A percentile compares a stretch with the other conserved stretches of the same genome.
Conservation (phyloP, 2,113 vertebrate genomes). For the Petaurus breviceps region DNA sequence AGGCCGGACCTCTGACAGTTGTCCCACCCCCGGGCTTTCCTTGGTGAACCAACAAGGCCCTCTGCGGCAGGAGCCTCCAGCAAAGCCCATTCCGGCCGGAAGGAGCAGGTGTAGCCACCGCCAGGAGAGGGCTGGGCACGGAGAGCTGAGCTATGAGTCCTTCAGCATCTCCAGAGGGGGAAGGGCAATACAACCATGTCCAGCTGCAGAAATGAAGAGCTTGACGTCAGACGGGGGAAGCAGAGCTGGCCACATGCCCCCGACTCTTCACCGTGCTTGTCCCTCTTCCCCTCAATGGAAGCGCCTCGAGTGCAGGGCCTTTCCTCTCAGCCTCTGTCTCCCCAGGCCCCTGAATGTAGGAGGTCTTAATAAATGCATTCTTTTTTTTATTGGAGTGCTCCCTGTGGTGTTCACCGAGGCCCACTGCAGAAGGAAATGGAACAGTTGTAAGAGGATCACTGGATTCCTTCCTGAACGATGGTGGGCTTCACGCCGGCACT, state of each 20-base stretch:
- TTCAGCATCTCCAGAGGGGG: neutral
- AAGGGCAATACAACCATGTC: neutral
- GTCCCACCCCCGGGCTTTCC: too few relatives aligned
- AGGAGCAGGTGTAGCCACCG: neutral
- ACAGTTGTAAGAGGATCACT: fast-evolving
- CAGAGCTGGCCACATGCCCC: neutral
- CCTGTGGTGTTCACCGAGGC: neutral
- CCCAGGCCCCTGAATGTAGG: too few relatives aligned
- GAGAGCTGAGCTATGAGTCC: too few relatives aligned
- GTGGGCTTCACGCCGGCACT: fast-evolving
- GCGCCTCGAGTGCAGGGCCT: neutral
- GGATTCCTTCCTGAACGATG: neutral
- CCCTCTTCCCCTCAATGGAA: neutral
- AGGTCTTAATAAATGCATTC: neutral
- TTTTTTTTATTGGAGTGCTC: neutral
- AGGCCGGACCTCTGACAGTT: too few relatives aligned
- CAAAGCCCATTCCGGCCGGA: neutral
- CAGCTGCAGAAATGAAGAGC: fast-evolving
- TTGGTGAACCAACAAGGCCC: too few relatives aligned
- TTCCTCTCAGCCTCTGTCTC: neutral
- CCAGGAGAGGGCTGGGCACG: too few relatives aligned
- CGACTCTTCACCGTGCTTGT: too few relatives aligned
- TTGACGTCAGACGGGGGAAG: fast-evolving
- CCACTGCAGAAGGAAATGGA: neutral
- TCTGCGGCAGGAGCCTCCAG: neutral